These are phyloP conservation scores for Scopus umbretta DNA, from an alignment of 2,113 vertebrate genomes.

Conservation along the genomic window DNA sequence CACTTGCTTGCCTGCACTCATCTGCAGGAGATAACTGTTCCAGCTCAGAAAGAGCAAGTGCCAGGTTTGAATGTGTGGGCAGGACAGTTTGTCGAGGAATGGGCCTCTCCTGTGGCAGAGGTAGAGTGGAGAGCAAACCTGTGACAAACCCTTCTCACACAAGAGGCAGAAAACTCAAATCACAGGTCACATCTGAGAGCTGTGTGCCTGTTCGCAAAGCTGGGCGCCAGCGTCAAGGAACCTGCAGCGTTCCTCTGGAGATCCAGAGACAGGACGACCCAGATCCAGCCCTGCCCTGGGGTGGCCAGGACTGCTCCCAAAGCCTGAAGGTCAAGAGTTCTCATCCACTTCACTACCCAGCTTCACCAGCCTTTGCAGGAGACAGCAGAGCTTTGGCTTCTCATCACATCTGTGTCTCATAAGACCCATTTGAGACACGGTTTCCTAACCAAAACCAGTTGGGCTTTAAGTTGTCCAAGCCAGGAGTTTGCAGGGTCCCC, in stretches of 20 bases:
- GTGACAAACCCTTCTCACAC: not conserved
- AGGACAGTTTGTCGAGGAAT: not conserved
- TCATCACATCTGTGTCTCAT: not conserved
- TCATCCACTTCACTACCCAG: not conserved
- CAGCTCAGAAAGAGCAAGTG: not conserved
- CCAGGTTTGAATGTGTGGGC: not conserved
- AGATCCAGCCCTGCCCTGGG: rapidly evolving
- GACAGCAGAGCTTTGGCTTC: not conserved
- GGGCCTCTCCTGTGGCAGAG: not conserved
- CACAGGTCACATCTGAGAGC: not conserved
- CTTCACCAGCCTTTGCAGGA: not conserved
- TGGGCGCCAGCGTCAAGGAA: not conserved
- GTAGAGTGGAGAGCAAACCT: not conserved
- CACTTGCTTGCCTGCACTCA: not conserved
- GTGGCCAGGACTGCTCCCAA: not conserved
- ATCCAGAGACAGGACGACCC: not conserved
- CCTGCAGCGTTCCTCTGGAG: not conserved
- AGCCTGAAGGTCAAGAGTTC: not conserved
- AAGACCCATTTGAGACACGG: not conserved
- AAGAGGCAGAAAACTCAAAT: not conserved
- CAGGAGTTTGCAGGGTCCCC: not conserved
- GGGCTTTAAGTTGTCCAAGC: not conserved
- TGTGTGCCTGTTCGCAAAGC: not conserved
- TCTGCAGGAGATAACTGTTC: not conserved
- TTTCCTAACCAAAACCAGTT: not conserved